A percentile compares a stretch with the other conserved stretches of the same genome.
Evolutionary conservation across 2,113 vertebrate species (phyloP).

Genomic region (Protobothrops flavoviridis): DNA sequence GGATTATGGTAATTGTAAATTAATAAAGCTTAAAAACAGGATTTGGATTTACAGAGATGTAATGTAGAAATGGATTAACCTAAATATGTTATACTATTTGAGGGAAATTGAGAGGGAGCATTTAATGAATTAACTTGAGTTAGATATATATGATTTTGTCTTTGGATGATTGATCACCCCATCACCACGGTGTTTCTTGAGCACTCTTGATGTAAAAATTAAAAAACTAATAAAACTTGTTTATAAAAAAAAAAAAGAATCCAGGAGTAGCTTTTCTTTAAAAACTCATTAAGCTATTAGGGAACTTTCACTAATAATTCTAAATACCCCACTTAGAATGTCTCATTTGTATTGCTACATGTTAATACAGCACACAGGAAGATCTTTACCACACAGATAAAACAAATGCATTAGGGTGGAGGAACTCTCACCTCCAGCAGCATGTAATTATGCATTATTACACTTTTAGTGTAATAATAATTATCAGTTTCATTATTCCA

Average conservation of each 20-base stretch:
- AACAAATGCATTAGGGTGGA: background rate
- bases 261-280: background rate
- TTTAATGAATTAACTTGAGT: too few species aligned
- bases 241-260: background rate
- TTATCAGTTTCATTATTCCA: background rate
- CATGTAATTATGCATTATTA: background rate
- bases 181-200: too few species aligned
- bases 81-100: too few species aligned
- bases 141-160: too few species aligned
- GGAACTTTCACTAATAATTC: background rate
- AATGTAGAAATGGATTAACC: too few species aligned
- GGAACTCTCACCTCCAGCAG: background rate
- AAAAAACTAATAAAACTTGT: too few species aligned
- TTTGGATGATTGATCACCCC: too few species aligned
- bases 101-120: too few species aligned
- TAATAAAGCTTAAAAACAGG: too few species aligned
- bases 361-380: background rate
- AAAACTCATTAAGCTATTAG: background rate
- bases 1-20: too few species aligned
- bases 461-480: background rate
- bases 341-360: conserved; percentile 14
- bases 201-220: too few species aligned
- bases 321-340: fast-evolving
- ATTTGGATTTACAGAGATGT: too few species aligned
- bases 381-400: background rate